Base-by-base conservation (phyloP, 1,140 invertebrate species). In the Papilio glaucus region DNA sequence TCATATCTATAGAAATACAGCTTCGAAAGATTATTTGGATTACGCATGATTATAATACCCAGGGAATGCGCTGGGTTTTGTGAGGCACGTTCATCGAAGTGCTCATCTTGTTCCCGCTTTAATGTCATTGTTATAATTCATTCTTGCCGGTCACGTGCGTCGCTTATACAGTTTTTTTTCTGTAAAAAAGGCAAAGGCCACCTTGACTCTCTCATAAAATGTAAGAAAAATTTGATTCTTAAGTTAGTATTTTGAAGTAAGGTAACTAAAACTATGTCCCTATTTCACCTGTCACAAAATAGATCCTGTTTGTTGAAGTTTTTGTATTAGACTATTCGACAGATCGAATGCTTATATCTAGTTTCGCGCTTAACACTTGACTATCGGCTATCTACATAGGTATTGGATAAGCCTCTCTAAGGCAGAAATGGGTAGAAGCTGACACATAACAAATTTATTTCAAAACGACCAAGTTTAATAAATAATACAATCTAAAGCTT, bases 41-140 rank as follows among this genome's bases (percentile, higher is more conserved):
- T 41, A 41, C 9, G 49, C 49, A 53, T 24, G 49, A 12, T 49
- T 49, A 49, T 57, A 57, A 24, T 57, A 24, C 49, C 10, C 49
- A 57, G 18, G 49, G 49, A 12, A 53, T 57, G 49, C 49, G 24
- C 8, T 10, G 18, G 26, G n/a, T 62, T 61, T 62, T 62, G 13
- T 62, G 37, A 37, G 18, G 26, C 60, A 62, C 60, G 60, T 62
- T 18, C 60, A 62, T 62, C 60, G 8, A 61, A 61, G 57, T 61
- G 57, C 29, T 61, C 57, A 61, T 61, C 57, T 61, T 13, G 29
- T 37, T 29, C 24, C 26, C 37, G 18, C 49, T 57, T 9, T 57
- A 65, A 65, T 65, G 15, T 65, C 62, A 41, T 65, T 65, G 62
- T 65, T 65, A 21, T 65, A 65, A 65, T 65, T 65, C 62, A 65